Conservation (phyloP, 92 coral and sea anemone genomes). For the Paramuricea clavata region DNA sequence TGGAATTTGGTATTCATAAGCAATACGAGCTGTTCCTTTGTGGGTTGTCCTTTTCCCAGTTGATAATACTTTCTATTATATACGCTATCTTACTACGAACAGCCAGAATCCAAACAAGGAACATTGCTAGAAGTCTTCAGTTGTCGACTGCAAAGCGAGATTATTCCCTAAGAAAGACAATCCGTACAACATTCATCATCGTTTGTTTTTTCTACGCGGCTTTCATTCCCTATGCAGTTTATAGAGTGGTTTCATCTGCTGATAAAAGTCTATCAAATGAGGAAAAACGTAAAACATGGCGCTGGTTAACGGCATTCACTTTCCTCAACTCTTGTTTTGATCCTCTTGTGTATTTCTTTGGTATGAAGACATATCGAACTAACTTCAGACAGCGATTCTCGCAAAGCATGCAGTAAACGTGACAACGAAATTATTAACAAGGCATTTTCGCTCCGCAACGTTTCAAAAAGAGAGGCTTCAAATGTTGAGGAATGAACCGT, state of each 20-base stretch:
- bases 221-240: neutral
- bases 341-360: neutral
- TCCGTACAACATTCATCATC: neutral
- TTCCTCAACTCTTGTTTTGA: neutral
- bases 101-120: neutral
- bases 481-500: neutral
- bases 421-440: neutral
- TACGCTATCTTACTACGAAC: neutral
- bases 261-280: neutral
- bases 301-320: neutral
- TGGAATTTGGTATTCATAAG: neutral
- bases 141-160: neutral
- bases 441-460: neutral
- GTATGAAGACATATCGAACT: neutral
- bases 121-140: neutral
- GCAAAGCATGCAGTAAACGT: neutral
- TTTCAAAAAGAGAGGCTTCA: neutral
- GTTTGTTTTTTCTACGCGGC: neutral
- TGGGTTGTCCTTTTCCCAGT: neutral
- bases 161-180: neutral
- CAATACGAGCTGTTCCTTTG: neutral
- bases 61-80: neutral
- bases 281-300: neutral
- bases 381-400: neutral
- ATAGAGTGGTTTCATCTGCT: neutral